Percentiles rank a stretch among this genome's conserved stretches.
Evolutionary conservation across 37 sponge, comb jelly and placozoan genomes (phyloP).

Genomic region (Eunapius fragilis): DNA sequence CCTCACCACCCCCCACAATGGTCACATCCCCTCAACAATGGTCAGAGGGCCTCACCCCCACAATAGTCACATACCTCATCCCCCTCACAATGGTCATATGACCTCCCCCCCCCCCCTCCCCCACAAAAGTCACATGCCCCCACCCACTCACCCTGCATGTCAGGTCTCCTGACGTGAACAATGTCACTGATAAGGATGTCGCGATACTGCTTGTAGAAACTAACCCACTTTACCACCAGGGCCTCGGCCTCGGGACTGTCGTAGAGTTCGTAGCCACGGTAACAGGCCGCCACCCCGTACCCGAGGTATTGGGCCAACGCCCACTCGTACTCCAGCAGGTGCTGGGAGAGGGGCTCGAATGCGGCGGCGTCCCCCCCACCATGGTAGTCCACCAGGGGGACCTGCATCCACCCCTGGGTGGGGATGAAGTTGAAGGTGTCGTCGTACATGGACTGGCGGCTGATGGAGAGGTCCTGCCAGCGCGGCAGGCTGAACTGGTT

Average conservation of each 20-base stretch:
- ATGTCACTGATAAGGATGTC: conserved; percentile 74
- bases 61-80: no score
- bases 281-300: conserved; percentile 71
- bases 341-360: conserved; percentile 55
- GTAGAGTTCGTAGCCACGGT: conserved; percentile 50
- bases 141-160: conserved; percentile 59
- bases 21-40: no score
- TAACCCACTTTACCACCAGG: conserved; percentile 62
- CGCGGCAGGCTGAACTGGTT: conserved; percentile 61
- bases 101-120: no score
- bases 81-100: no score
- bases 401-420: conserved; percentile 77
- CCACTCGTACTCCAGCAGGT: conserved; percentile 66
- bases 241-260: conserved; percentile 21
- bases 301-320: conserved; percentile 67
- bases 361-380: conserved; percentile 51
- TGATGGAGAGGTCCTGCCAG: conserved; percentile 64
- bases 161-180: conserved; percentile 69
- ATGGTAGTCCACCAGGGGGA: conserved; percentile 59
- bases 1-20: no score
- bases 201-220: conserved; percentile 61
- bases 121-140: no score
- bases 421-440: conserved; percentile 71
- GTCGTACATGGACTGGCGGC: conserved; percentile 67
- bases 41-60: no score